Conservation (phyloP, 2,888 invertebrate genomes). For the Salticus scenicus region DNA sequence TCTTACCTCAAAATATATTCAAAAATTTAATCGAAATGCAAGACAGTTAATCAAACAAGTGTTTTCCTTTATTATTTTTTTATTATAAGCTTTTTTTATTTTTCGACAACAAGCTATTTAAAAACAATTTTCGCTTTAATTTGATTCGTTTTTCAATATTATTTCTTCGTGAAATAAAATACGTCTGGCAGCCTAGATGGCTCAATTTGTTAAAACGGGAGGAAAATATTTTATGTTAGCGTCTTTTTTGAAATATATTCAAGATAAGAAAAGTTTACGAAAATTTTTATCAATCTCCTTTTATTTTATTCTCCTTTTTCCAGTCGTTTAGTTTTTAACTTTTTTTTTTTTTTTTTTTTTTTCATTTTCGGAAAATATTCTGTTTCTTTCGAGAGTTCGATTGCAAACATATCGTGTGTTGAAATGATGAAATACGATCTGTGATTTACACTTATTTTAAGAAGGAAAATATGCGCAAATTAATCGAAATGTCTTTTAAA, state of each 20-base stretch:
- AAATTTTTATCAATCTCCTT: neutral
- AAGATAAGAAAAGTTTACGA: conserved; percentile 6
- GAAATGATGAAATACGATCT: too few species aligned
- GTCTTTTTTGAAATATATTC: conserved; percentile 3
- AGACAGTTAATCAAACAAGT: conserved; percentile 6
- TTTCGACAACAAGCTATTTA: neutral
- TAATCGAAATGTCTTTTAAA: too few species aligned
- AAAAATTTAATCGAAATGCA: conserved; percentile 6
- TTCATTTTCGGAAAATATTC: too few species aligned
- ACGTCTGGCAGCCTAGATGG: neutral
- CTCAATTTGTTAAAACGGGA: conserved; percentile 5
- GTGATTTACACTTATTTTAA: too few species aligned
- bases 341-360: neutral
- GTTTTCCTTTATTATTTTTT: neutral
- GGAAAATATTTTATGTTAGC: neutral
- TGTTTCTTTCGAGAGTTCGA: too few species aligned
- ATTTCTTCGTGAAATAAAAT: conserved; percentile 3
- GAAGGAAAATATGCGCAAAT: too few species aligned
- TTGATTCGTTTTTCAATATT: conserved; percentile 12
- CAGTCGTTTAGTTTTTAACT: neutral
- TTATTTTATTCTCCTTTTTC: neutral
- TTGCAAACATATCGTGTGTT: too few species aligned
- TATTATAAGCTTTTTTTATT: neutral
- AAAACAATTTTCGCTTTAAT: conserved; percentile 17
- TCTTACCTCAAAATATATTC: neutral